A percentile compares a stretch with the other conserved stretches of the same genome.
phyloP scores from a whole-genome alignment of 1,140 invertebrate genomes.

The Gonioctena quinquepunctata region DNA sequence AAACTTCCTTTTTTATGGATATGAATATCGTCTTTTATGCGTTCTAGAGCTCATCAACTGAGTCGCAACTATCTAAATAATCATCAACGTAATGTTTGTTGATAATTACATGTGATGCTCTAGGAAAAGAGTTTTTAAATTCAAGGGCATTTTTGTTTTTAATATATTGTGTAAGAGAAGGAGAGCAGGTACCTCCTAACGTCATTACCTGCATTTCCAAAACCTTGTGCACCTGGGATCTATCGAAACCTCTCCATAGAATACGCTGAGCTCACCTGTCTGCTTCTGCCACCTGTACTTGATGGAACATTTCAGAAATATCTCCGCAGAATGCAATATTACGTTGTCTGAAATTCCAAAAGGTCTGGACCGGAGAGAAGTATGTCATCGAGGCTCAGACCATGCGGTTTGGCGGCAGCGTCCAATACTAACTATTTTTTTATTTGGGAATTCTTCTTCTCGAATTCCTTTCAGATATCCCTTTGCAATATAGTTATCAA shows the following conservation, averaged over 20 bases:
- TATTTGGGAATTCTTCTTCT: no score
- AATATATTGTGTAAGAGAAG: neutral
- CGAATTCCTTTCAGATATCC: no score
- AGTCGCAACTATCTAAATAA: neutral
- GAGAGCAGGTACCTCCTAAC: neutral
- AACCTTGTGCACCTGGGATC: no score
- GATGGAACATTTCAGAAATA: neutral
- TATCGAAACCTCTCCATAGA: neutral
- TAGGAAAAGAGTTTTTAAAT: neutral
- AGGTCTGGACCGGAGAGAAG: no score
- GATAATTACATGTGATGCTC: no score
- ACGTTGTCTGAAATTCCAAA: neutral
- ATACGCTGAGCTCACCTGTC: neutral
- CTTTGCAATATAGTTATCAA: no score
- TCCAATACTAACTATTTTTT: no score
- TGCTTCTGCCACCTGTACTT: neutral
- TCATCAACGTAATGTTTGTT: neutral
- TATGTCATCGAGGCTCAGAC: no score
- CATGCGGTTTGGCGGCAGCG: no score
- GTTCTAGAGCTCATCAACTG: neutral
- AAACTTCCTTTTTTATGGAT: neutral
- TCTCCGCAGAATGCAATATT: neutral
- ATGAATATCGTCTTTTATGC: neutral
- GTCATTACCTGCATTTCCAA: neutral
- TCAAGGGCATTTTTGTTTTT: neutral